Conservation (phyloP, 2,888 invertebrate genomes). For the Neocrepidodera transversa region DNA sequence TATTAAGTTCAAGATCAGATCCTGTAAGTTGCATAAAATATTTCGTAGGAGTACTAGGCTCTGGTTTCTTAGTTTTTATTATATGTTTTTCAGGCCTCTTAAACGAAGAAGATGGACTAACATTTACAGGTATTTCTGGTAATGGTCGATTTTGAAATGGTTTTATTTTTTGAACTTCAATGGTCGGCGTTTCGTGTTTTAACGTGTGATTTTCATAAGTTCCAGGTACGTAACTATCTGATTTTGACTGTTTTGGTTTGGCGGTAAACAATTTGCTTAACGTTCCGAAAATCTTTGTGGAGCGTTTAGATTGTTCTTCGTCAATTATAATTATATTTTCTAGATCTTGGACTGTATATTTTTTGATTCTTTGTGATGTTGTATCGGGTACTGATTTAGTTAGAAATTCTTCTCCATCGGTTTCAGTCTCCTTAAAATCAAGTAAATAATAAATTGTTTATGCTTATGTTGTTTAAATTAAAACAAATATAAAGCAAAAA, state of each 20-base stretch:
- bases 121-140: conserved; percentile 9
- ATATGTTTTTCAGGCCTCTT: background rate
- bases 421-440: background rate
- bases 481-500: background rate
- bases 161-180: background rate
- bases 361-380: background rate
- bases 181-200: background rate
- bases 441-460: too few relatives aligned
- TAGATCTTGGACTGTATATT: conserved; percentile 16
- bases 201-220: conserved; percentile 21
- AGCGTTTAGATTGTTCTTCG: background rate
- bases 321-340: conserved; percentile 6
- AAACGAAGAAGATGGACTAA: background rate
- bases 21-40: background rate
- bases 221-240: too few relatives aligned
- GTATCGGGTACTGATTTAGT: background rate
- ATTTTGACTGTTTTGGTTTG: background rate
- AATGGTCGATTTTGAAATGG: conserved; percentile 15
- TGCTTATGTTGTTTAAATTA: background rate
- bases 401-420: background rate
- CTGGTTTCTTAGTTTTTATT: background rate
- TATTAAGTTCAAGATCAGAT: background rate
- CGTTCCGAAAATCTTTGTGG: conserved; percentile 11
- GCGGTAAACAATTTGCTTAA: conserved; percentile 13
- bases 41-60: background rate